Conservation (phyloP, 2,797 vertebrate genomes). For the Hippoglossus hippoglossus region DNA sequence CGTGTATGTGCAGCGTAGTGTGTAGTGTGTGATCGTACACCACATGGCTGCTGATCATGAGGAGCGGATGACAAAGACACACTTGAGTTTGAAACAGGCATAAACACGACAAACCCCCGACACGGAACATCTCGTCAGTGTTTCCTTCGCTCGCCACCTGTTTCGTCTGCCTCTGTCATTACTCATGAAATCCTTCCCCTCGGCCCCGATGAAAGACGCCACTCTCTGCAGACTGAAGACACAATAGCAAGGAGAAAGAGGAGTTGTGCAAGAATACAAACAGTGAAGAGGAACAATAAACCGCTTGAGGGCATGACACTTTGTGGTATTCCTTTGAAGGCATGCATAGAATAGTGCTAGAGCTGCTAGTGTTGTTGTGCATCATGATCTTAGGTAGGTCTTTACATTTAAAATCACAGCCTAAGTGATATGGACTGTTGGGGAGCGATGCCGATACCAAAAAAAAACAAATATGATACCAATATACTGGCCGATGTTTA, state of each 20-base stretch:
- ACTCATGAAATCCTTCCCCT: conserved; percentile 33
- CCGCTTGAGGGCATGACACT: neutral
- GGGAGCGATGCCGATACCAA: no score
- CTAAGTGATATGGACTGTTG: no score
- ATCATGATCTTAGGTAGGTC: neutral
- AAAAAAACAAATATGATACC: no score
- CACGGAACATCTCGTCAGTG: neutral
- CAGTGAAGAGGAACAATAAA: conserved; percentile 12
- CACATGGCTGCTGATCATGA: neutral
- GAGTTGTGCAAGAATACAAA: conserved; percentile 10
- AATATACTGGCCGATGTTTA: no score
- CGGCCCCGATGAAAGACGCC: conserved; percentile 34
- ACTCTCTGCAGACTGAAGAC: conserved; percentile 47
- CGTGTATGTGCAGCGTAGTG: neutral
- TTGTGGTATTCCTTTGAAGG: neutral
- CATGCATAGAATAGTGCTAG: no score
- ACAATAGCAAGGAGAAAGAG: conserved; percentile 45
- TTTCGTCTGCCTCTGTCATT: conserved; percentile 34
- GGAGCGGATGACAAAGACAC: neutral
- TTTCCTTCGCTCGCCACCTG: neutral
- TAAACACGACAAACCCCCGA: neutral
- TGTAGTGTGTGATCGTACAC: neutral
- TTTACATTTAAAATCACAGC: neutral
- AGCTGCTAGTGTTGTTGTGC: neutral
- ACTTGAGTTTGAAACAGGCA: neutral